A percentile compares a stretch with the other conserved stretches of the same genome.
Conservation (phyloP, 2,797 vertebrate species). For the Champsocephalus gunnari region DNA sequence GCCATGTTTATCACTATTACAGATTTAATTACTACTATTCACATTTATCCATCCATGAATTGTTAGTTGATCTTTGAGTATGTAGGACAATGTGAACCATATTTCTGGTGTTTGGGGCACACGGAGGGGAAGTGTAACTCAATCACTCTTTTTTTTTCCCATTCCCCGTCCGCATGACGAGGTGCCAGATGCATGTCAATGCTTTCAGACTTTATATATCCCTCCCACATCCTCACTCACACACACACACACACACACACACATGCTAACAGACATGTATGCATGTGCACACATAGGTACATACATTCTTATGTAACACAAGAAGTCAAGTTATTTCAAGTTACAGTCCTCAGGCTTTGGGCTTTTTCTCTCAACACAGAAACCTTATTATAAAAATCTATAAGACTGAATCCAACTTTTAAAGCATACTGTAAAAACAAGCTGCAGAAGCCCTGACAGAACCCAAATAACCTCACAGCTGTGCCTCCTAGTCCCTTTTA, state of each 20-base stretch:
- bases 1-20: slow-evolving; percentile 80
- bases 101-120: slow-evolving; percentile 82
- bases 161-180: slow-evolving; percentile 74
- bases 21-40: slow-evolving; percentile 83
- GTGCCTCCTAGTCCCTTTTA: slow-evolving; percentile 68
- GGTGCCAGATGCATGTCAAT: slow-evolving; percentile 84
- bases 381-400: slow-evolving; percentile 42
- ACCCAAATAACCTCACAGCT: slow-evolving; percentile 71
- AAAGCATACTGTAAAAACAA: slow-evolving; percentile 48
- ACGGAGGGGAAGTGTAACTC: slow-evolving; percentile 81
- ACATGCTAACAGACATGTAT: slow-evolving; percentile 38
- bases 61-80: slow-evolving; percentile 83
- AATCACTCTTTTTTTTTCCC: slow-evolving; percentile 70
- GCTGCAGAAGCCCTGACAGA: slow-evolving; percentile 45
- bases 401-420: slow-evolving; percentile 40
- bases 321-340: slow-evolving; percentile 63
- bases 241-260: slow-evolving; percentile 39
- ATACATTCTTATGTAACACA: slow-evolving; percentile 56
- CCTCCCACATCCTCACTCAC: slow-evolving; percentile 70
- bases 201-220: slow-evolving; percentile 77
- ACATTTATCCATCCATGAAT: slow-evolving; percentile 84
- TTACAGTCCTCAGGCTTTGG: slow-evolving; percentile 22
- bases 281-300: slow-evolving; percentile 37
- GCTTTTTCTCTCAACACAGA: slow-evolving; percentile 12
- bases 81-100: slow-evolving; percentile 81